These are phyloP conservation scores for Melanocharis versteri DNA, from an alignment of 2,113 vertebrate genomes.

Conservation along the genomic window DNA sequence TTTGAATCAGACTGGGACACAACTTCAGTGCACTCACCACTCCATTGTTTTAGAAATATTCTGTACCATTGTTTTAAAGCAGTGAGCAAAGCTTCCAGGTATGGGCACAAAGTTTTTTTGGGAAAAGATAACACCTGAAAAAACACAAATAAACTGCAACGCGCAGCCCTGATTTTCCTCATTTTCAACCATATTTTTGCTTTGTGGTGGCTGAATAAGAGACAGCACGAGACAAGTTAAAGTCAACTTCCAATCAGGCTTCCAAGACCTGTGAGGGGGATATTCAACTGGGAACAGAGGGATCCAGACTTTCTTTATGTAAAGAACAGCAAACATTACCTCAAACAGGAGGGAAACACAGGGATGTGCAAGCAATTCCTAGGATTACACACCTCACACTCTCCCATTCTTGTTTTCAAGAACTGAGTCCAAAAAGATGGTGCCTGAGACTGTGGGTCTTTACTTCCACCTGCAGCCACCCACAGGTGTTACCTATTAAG, in stretches of 20 bases:
- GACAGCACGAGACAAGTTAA: background rate
- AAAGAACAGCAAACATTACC: background rate
- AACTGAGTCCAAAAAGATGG: fast-evolving
- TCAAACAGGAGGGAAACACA: background rate
- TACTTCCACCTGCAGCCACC: background rate
- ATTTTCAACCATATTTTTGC: background rate
- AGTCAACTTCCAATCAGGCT: background rate
- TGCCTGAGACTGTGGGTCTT: background rate
- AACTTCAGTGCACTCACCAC: background rate
- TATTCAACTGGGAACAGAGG: background rate
- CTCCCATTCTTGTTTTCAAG: background rate
- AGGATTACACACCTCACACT: background rate
- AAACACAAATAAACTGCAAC: background rate
- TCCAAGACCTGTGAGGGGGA: fast-evolving
- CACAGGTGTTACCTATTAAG: background rate
- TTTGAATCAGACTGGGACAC: background rate
- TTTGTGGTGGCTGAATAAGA: background rate
- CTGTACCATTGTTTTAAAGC: background rate
- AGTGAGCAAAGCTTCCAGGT: background rate
- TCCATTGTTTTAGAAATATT: background rate
- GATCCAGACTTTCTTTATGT: background rate
- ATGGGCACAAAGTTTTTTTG: fast-evolving
- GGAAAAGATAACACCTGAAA: background rate
- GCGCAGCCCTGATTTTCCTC: background rate
- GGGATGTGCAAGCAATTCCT: background rate